Conservation (phyloP, 2,888 invertebrate species). For the Epinotia brunnichana region DNA sequence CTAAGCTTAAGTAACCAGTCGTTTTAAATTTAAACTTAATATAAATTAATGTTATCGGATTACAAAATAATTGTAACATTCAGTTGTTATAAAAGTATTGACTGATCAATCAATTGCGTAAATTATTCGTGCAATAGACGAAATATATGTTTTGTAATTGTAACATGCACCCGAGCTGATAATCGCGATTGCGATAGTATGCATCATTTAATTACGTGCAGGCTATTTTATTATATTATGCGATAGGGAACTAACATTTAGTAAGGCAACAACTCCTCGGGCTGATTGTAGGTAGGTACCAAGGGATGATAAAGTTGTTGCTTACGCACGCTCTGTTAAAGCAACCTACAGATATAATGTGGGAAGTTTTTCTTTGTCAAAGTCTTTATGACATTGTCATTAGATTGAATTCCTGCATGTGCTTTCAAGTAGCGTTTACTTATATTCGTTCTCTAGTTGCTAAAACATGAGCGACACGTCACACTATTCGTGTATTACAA, state of each 20-base stretch:
- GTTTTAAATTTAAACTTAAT: background rate
- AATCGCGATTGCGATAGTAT: constrained; percentile 11
- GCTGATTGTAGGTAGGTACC: no score
- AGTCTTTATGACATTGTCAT: no score
- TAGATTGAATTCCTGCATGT: no score
- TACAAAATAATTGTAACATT: constrained; percentile 18
- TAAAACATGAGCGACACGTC: no score
- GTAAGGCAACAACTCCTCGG: background rate
- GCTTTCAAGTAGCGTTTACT: no score
- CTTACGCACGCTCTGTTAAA: no score
- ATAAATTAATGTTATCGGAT: background rate
- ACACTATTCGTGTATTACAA: no score
- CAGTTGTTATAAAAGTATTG: constrained; percentile 16
- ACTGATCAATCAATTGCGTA: constrained; percentile 29
- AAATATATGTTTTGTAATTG: constrained; percentile 31
- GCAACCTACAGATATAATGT: no score
- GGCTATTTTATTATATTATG: background rate
- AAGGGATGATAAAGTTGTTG: no score
- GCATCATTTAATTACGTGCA: background rate
- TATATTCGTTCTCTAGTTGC: no score
- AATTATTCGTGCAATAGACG: constrained; percentile 30
- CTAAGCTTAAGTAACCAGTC: background rate
- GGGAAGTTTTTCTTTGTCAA: no score
- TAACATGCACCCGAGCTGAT: constrained; percentile 15
- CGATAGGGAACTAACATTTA: no score